These are phyloP conservation scores for Acipenser oxyrinchus DNA, from an alignment of 2,797 vertebrate species.

Conservation along the genomic window DNA sequence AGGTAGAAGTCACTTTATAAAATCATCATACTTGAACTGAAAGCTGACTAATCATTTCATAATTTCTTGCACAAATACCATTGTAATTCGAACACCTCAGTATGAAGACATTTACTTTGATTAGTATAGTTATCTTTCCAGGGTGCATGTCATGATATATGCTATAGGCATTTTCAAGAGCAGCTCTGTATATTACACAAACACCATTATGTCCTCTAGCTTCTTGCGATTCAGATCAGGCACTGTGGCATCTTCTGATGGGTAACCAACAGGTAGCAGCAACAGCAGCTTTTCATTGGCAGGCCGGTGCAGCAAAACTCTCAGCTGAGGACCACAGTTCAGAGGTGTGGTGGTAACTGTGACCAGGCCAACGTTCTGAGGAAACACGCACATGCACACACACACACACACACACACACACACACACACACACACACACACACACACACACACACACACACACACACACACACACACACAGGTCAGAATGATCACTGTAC, in stretches of 20 bases:
- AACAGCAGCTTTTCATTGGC: slow-evolving; percentile 85
- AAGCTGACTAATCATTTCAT: background rate
- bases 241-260: slow-evolving; percentile 71
- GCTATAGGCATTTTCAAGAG: too few relatives aligned
- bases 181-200: slow-evolving; percentile 39
- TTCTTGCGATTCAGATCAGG: slow-evolving; percentile 74
- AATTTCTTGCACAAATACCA: background rate
- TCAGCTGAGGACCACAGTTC: slow-evolving; percentile 84
- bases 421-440: too few relatives aligned
- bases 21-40: background rate
- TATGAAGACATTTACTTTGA: background rate
- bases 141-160: background rate
- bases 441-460: slow-evolving; percentile 12
- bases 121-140: background rate
- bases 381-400: slow-evolving; percentile 7
- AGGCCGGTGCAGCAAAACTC: slow-evolving; percentile 72
- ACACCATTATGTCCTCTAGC: slow-evolving; percentile 72
- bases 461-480: background rate
- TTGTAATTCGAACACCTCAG: background rate
- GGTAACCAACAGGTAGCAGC: slow-evolving; percentile 85
- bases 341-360: slow-evolving; percentile 87
- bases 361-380: slow-evolving; percentile 80
- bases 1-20: background rate
- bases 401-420: background rate
- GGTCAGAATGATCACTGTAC: too few relatives aligned